These are phyloP conservation scores for Acrossocheilus fasciatus DNA, from an alignment of 2,797 vertebrate genomes.

Conservation along the genomic window DNA sequence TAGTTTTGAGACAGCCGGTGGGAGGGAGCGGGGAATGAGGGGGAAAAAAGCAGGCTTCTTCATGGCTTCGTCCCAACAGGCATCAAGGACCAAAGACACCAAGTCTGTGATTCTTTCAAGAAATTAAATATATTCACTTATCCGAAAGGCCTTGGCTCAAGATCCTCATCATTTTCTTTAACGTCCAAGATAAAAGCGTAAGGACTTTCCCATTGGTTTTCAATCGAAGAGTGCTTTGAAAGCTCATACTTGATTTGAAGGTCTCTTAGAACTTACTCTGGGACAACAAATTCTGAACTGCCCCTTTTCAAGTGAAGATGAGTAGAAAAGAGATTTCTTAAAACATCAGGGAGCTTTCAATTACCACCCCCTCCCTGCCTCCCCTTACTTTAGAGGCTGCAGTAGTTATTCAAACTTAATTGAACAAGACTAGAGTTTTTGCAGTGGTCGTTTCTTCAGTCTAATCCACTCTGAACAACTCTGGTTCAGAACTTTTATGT, in stretches of 20 bases:
- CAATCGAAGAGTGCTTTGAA: slow-evolving; percentile 82
- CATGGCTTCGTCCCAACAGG: slow-evolving; percentile 77
- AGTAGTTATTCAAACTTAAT: slow-evolving; percentile 77
- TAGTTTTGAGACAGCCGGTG: slow-evolving; percentile 57
- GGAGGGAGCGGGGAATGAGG: slow-evolving; percentile 24
- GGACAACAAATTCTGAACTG: slow-evolving; percentile 84
- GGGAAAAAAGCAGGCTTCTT: slow-evolving; percentile 63
- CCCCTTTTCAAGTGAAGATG: slow-evolving; percentile 81
- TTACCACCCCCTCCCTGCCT: slow-evolving; percentile 61
- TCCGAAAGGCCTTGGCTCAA: slow-evolving; percentile 79
- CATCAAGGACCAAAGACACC: slow-evolving; percentile 81
- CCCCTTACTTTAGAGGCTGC: slow-evolving; percentile 71
- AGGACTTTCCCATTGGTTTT: slow-evolving; percentile 85
- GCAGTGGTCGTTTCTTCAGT: slow-evolving; percentile 66
- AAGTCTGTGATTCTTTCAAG: slow-evolving; percentile 84
- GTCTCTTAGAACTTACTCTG: slow-evolving; percentile 84
- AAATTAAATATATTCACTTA: slow-evolving; percentile 86
- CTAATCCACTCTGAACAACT: slow-evolving; percentile 73
- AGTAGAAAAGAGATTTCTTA: slow-evolving; percentile 77
- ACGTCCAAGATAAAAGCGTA: slow-evolving; percentile 80
- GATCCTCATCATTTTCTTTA: slow-evolving; percentile 82
- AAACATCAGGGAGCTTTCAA: slow-evolving; percentile 80
- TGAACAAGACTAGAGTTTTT: slow-evolving; percentile 76
- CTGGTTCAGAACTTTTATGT: slow-evolving; percentile 44
- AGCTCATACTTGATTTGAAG: slow-evolving; percentile 81